Base-by-base conservation (phyloP, 2,113 vertebrate species). In the Chascanopsetta lugubris region DNA sequence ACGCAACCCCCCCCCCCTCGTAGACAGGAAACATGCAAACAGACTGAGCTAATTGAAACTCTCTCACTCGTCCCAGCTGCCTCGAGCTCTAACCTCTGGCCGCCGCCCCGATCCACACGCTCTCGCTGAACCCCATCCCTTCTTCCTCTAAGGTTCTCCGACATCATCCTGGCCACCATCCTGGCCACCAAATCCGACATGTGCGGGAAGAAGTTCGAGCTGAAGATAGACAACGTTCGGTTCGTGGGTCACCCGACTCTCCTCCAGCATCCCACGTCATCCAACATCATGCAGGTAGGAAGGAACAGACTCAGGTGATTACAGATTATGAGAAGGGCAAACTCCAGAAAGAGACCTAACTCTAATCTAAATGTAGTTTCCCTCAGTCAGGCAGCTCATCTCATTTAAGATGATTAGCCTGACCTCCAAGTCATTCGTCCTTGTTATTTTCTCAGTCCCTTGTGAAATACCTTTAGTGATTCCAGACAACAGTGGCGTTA, bases 141-240 rank as follows among this genome's bases (percentile, higher is more conserved):
- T 78, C 20, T 61, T 65, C n/a, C n/a, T n/a, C n/a, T 2, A 90
- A 99, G 97, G 92, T 99, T 99, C 85, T 99, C 97, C 0, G 97
- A 99, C 87, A 94, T 94, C 80, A 98, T 99, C 88, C 93, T 99
- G 38, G 96, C 97, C 69, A 99, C 97, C 27, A 99, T 99, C 89
- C 86, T 99, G 90, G 97, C 97, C 71, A 98, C 97, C 66, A 99
- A 99, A 78, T 98, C 97, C 8, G 97, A 99, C 56, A 98, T 99
- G 92, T 98, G 97, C 60, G 96, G 97, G 51, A 98, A 97, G 79
- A 98, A 98, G 85, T 99, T 99, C 90, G 97, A 99, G 59, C 79
- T 99, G 93, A 99, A 99, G 94, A 99, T 99, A 0, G 97, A 99
- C 77, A 98, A 98, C 0, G 96, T 99, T 82, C 94, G 96, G 40